phyloP scores from a whole-genome alignment of 2,113 vertebrate genomes.

The Apodemus speciosus region DNA sequence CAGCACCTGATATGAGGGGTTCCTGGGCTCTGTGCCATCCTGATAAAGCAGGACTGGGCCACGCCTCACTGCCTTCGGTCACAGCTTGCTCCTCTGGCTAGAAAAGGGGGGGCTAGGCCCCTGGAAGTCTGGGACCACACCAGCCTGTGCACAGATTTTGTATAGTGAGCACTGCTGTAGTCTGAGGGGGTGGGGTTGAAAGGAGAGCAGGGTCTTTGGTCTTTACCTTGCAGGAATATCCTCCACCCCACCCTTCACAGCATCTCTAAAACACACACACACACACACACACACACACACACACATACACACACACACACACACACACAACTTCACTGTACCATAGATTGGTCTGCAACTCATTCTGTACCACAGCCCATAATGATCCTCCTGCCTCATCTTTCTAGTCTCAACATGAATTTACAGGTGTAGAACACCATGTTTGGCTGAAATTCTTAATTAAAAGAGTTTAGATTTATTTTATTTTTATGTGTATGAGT shows the following conservation, averaged over 20 bases:
- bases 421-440: background rate
- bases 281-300: background rate
- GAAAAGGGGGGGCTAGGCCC: background rate
- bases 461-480: background rate
- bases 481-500: background rate
- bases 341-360: background rate
- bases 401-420: background rate
- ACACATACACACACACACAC: background rate
- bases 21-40: background rate
- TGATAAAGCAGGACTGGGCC: slow-evolving; percentile 62
- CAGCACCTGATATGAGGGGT: background rate
- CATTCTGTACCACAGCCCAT: background rate
- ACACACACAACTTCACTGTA: background rate
- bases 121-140: background rate
- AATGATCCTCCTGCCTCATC: background rate
- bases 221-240: background rate
- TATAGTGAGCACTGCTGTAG: background rate
- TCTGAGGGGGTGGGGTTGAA: background rate
- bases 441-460: background rate
- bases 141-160: background rate
- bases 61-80: slow-evolving; percentile 17
- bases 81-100: background rate
- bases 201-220: background rate
- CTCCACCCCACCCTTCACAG: background rate
- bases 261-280: background rate